Conservation (phyloP, 2,113 vertebrate genomes). For the Merops nubicus region DNA sequence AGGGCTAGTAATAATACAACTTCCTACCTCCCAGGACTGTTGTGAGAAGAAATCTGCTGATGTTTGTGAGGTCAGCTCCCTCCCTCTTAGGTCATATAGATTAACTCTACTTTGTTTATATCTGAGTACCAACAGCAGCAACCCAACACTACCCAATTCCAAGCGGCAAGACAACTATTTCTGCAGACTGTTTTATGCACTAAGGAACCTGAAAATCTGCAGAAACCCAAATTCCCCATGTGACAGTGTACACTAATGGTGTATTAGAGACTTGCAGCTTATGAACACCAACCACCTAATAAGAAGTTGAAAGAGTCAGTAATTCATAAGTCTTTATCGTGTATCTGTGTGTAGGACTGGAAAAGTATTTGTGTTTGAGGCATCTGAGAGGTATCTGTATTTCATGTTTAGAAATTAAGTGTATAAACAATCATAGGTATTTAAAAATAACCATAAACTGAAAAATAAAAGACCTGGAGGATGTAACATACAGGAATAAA, state of each 20-base stretch:
- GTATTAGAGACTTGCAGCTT: background rate
- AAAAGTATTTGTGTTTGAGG: background rate
- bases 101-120: background rate
- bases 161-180: background rate
- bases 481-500: background rate
- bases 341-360: background rate
- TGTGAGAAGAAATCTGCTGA: conserved; percentile 23
- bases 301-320: background rate
- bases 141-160: background rate
- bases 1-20: conserved; percentile 37
- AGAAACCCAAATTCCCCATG: background rate
- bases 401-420: background rate
- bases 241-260: background rate
- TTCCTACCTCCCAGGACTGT: conserved; percentile 35
- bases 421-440: background rate
- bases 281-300: background rate
- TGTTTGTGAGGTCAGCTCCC: background rate
- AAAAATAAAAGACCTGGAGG: background rate
- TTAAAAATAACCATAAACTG: background rate
- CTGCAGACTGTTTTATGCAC: background rate
- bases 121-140: background rate
- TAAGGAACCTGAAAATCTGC: background rate
- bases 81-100: background rate
- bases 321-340: background rate
- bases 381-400: background rate